A percentile compares a stretch with the other conserved stretches of the same genome.
Evolutionary conservation across 2,113 vertebrate species (phyloP).

Genomic region (Nesoenas mayeri): DNA sequence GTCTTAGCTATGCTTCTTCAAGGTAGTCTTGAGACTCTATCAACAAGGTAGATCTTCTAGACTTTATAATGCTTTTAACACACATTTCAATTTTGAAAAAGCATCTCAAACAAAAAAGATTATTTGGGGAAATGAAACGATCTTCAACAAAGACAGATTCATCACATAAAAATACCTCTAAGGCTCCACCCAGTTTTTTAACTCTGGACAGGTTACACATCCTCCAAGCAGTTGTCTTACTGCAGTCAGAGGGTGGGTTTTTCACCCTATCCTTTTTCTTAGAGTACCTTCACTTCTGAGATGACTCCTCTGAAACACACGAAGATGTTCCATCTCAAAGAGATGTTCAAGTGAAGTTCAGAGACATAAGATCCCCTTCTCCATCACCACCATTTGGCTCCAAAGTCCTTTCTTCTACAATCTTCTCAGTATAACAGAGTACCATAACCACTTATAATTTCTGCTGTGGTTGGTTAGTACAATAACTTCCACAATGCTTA

Average conservation of each 20-base stretch:
- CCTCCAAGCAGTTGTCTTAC: neutral
- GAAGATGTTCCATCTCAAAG: neutral
- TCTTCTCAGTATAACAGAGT: neutral
- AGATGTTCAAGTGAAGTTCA: neutral
- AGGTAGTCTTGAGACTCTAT: neutral
- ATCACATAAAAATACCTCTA: neutral
- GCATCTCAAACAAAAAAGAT: neutral
- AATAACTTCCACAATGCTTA: neutral
- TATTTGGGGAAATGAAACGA: neutral
- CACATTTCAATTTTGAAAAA: neutral
- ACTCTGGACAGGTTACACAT: neutral
- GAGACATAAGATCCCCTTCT: neutral
- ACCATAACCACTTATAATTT: neutral
- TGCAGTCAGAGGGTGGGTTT: neutral
- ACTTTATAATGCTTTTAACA: neutral
- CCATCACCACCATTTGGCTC: neutral
- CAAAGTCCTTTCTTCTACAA: neutral
- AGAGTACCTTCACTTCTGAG: neutral
- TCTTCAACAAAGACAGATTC: neutral
- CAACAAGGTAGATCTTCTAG: neutral
- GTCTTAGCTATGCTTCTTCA: neutral
- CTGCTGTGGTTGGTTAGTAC: neutral
- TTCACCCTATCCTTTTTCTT: neutral
- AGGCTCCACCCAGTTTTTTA: neutral
- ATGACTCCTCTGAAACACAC: neutral